Evolutionary conservation across 1,140 invertebrate species (phyloP).

Genomic region (Contarinia nasturtii): DNA sequence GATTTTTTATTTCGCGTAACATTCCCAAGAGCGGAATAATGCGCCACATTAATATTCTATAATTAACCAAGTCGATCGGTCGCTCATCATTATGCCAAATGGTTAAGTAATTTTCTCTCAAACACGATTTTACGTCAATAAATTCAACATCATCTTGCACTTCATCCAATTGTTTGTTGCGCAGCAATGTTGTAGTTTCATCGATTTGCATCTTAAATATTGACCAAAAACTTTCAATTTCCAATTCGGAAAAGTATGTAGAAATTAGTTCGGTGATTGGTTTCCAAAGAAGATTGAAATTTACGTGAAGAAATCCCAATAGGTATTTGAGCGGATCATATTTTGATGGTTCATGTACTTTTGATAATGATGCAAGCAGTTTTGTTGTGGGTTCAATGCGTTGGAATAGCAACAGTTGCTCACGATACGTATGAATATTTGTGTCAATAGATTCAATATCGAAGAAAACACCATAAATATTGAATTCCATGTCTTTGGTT

Average conservation of each 20-base stretch:
- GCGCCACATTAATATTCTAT: conserved; percentile 62
- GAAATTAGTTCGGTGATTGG: conserved; percentile 55
- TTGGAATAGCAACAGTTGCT: conserved; percentile 51
- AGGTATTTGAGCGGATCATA: conserved; percentile 51
- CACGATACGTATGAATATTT: conserved; percentile 55
- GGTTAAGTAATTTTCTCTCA: conserved; percentile 16
- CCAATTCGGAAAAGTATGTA: conserved; percentile 44
- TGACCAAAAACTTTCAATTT: conserved; percentile 54
- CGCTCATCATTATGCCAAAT: conserved; percentile 29
- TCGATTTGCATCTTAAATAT: conserved; percentile 45
- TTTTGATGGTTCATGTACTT: conserved; percentile 28
- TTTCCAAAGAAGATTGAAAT: conserved; percentile 78
- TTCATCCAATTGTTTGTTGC: conserved; percentile 1
- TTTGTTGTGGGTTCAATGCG: conserved; percentile 41
- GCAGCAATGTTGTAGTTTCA: conserved; percentile 18
- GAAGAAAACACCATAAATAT: conserved; percentile 44
- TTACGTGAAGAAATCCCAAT: conserved; percentile 63
- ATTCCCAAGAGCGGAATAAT: conserved; percentile 50
- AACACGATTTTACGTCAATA: not conserved
- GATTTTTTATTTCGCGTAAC: conserved; percentile 56
- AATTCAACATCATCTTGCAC: not conserved
- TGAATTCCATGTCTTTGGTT: conserved; percentile 3
- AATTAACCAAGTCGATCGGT: conserved; percentile 46
- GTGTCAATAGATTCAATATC: conserved; percentile 43
- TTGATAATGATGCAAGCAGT: conserved; percentile 30